phyloP scores from a whole-genome alignment of 2,888 invertebrate species.

The Epistrophella euchroma region DNA sequence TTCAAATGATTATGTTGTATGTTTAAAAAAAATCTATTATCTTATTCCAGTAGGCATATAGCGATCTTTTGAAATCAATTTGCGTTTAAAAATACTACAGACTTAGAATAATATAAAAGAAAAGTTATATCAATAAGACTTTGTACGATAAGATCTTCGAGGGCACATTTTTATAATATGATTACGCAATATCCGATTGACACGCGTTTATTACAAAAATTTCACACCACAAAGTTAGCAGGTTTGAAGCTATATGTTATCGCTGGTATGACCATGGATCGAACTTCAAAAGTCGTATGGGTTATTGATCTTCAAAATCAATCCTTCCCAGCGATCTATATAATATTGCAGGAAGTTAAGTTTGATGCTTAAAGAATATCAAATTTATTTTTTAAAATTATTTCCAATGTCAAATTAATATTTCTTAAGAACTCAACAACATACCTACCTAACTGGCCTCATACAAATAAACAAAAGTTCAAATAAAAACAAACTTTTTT shows the following conservation, averaged over 20 bases:
- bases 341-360: not conserved
- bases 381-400: not conserved
- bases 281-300: not conserved
- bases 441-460: conserved; percentile 9
- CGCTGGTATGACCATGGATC: not conserved
- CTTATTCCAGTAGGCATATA: not conserved
- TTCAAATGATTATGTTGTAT: not conserved
- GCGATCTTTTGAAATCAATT: not conserved
- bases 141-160: not conserved
- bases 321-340: not conserved
- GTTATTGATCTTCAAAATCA: not conserved
- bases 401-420: no score
- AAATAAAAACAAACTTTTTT: not conserved
- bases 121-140: not conserved
- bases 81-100: not conserved
- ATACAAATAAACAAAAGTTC: not conserved
- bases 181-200: not conserved
- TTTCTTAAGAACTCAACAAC: no score
- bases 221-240: not conserved
- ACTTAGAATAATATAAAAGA: not conserved
- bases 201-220: no score
- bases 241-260: not conserved
- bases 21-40: not conserved
- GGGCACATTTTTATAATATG: not conserved
- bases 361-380: conserved; percentile 9